phyloP scores from a whole-genome alignment of 1,140 invertebrate genomes.

The Stenopsyche tienmushanensis region DNA sequence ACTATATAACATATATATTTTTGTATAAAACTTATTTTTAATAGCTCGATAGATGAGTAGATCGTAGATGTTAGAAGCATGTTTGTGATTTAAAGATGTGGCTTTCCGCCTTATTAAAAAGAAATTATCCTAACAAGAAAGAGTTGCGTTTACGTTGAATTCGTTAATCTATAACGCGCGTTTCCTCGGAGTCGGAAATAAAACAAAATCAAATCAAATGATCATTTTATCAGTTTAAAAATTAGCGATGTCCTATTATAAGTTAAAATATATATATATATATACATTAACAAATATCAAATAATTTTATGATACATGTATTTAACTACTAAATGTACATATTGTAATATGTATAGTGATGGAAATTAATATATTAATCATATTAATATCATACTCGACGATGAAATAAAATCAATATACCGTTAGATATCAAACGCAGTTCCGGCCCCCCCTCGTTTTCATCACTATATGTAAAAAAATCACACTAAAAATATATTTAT shows the following conservation, averaged over 20 bases:
- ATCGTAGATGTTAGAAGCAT: conserved; percentile 22
- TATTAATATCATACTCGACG: too few relatives aligned
- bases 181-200: not conserved
- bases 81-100: conserved; percentile 30
- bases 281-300: too few relatives aligned
- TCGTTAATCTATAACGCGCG: not conserved
- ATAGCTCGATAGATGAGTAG: conserved; percentile 1
- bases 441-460: too few relatives aligned
- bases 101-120: conserved; percentile 11
- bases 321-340: too few relatives aligned
- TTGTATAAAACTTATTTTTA: conserved; percentile 28
- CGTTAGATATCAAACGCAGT: too few relatives aligned
- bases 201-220: not conserved
- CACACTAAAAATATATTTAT: too few relatives aligned
- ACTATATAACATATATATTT: conserved; percentile 23
- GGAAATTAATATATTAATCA: too few relatives aligned
- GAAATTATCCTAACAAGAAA: conserved; percentile 14
- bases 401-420: too few relatives aligned
- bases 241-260: not conserved
- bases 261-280: not conserved
- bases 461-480: conserved; percentile 1
- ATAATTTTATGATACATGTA: too few relatives aligned
- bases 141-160: not conserved
- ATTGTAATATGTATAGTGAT: too few relatives aligned
- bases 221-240: not conserved